phyloP scores from a whole-genome alignment of 2,797 vertebrate genomes.

The Malurus leucopterus region DNA sequence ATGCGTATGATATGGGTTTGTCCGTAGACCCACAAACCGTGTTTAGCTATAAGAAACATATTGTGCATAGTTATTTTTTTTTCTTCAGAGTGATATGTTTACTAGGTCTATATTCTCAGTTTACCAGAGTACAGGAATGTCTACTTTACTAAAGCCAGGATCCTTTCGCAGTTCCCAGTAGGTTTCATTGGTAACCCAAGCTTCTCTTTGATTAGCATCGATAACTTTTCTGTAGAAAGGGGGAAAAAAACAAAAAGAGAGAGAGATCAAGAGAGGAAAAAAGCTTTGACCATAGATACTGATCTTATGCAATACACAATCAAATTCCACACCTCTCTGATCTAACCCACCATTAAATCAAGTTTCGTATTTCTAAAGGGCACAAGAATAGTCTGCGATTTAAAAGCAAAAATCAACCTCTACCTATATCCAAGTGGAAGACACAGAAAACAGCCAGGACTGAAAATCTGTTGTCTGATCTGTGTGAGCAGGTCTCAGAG shows the following conservation, averaged over 20 bases:
- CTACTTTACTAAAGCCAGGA: conserved; percentile 95
- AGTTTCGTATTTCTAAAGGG: not conserved
- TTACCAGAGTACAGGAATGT: conserved; percentile 91
- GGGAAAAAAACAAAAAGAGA: not conserved
- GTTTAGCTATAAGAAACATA: conserved; percentile 75
- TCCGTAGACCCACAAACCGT: conserved; percentile 74
- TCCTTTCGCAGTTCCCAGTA: conserved; percentile 98
- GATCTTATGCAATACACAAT: not conserved
- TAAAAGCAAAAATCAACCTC: not conserved
- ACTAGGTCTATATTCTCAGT: conserved; percentile 67
- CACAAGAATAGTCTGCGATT: not conserved
- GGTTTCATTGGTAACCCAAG: conserved; percentile 93
- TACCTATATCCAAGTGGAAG: not conserved
- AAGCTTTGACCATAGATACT: not conserved
- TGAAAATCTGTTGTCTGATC: not conserved
- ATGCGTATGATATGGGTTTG: conserved; percentile 69
- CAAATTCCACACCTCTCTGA: not conserved
- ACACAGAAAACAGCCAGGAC: not conserved
- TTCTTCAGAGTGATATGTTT: conserved; percentile 74
- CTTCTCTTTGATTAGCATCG: conserved; percentile 91
- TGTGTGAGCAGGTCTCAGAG: not conserved
- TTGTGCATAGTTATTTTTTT: conserved; percentile 82
- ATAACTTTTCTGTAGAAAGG: conserved; percentile 84
- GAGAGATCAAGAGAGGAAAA: not conserved
- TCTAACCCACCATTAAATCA: not conserved